Base-by-base conservation (phyloP, 2,888 invertebrate genomes). In the Gibbula magus region DNA sequence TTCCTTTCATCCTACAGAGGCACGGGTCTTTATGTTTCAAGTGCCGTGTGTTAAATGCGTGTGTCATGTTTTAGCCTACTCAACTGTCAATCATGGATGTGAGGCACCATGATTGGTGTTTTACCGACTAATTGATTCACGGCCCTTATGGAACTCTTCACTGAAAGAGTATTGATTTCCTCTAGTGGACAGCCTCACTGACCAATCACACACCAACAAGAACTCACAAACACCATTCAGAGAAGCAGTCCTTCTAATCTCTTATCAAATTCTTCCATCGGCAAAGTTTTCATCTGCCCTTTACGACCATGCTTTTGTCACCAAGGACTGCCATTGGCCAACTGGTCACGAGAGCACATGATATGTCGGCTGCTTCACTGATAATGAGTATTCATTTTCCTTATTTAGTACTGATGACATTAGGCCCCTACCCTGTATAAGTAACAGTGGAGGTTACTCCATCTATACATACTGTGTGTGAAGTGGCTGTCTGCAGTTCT, bases 181-280 rank as follows among this genome's bases (percentile, higher is more conserved):
- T 29, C 25, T 61, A 29, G 29, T 29, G 61, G 61, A 61, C 61
- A 61, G 61, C 29, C 61, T 29, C 29, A 5, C 18, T 61, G 29
- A 61, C 61, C 61, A 61, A 61, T 61, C 61, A 29, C 25, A 29
- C 29, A 29, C 25, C 25, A 29, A 29, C 29, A 13, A 25, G 25
- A 61, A 61, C 61, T 61, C 25, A 45, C 61, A 61, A 61, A 61
- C 61, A 61, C 29, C 29, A 29, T 61, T 29, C 29, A 61, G 61
- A 61, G 29, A 29, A 61, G 29, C 61, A 29, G 29, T 25, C 61
- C 61, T 29, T 61, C 61, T 61, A 61, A 61, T 61, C 61, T 29
- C 61, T 61, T 29, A 61, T 61, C 61, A 61, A 61, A 61, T 61
- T 61, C 29, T 61, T 61, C 61, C 61, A 61, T 61, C 29, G 61